Percentiles rank a stretch among this genome's conserved stretches.
Conservation (phyloP, 1,140 invertebrate species). For the Drosophila baimaii region DNA sequence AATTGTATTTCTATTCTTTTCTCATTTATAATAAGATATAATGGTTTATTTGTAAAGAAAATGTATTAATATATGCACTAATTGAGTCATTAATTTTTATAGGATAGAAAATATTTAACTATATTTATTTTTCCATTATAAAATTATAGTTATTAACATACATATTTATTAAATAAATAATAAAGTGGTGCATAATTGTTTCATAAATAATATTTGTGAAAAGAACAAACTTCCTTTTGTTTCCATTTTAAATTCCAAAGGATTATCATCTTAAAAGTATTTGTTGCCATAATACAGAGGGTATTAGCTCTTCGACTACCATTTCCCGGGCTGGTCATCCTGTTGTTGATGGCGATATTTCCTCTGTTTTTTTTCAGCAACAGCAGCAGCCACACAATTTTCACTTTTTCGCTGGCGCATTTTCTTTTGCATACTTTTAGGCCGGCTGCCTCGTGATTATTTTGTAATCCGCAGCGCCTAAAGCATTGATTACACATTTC, state of each 20-base stretch:
- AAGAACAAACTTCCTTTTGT: no score
- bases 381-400: conserved; percentile 23
- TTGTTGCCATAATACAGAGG: not conserved
- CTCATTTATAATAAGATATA: no score
- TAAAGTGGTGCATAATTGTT: no score
- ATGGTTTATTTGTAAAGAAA: no score
- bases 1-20: not conserved
- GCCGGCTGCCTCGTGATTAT: conserved; percentile 60
- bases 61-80: no score
- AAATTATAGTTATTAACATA: no score
- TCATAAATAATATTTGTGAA: no score
- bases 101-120: no score
- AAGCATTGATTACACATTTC: conserved; percentile 73
- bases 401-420: conserved; percentile 38
- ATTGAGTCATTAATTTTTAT: no score
- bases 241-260: no score
- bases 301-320: conserved; percentile 6
- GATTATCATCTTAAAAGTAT: not conserved
- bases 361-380: conserved; percentile 43
- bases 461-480: conserved; percentile 75
- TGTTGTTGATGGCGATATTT: conserved; percentile 18
- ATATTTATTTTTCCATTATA: no score
- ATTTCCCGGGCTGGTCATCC: not conserved
- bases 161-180: no score
- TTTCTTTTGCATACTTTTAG: conserved; percentile 72